Evolutionary conservation across 2,113 vertebrate genomes (phyloP).

Genomic region (Reinhardtius hippoglossoides): DNA sequence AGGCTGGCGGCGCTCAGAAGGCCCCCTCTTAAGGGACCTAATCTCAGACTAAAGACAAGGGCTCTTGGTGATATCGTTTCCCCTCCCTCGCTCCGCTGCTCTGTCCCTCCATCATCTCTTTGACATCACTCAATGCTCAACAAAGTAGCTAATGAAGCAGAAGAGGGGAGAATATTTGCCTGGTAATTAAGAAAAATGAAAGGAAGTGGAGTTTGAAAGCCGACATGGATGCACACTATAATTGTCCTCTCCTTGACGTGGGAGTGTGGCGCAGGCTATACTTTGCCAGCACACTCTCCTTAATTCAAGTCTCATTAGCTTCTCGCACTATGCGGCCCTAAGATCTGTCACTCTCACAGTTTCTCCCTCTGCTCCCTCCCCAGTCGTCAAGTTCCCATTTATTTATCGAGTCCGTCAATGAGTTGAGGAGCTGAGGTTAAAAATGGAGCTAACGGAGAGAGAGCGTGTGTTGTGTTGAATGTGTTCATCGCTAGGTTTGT

Average conservation of each 20-base stretch:
- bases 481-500: neutral
- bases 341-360: slow-evolving; percentile 24
- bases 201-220: slow-evolving; percentile 76
- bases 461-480: slow-evolving; percentile 8
- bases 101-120: slow-evolving; percentile 80
- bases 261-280: slow-evolving; percentile 42
- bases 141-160: slow-evolving; percentile 84
- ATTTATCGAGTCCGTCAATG: slow-evolving; percentile 14
- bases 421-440: slow-evolving; percentile 1
- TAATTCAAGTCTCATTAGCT: slow-evolving; percentile 58
- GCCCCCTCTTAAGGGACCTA: slow-evolving; percentile 68
- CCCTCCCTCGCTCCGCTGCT: slow-evolving; percentile 57
- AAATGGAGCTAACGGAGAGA: neutral
- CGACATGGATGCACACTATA: slow-evolving; percentile 72
- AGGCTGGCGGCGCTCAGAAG: slow-evolving; percentile 53
- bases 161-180: slow-evolving; percentile 76
- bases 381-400: slow-evolving; percentile 1
- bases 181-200: slow-evolving; percentile 86
- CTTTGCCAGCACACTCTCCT: slow-evolving; percentile 46
- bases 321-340: slow-evolving; percentile 14
- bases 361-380: neutral
- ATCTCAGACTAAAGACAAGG: slow-evolving; percentile 68
- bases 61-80: slow-evolving; percentile 63
- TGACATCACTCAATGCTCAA: slow-evolving; percentile 83
- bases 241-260: slow-evolving; percentile 77